Evolutionary conservation across 1,140 invertebrate genomes (phyloP).

Genomic region (Saxidomus purpurata): DNA sequence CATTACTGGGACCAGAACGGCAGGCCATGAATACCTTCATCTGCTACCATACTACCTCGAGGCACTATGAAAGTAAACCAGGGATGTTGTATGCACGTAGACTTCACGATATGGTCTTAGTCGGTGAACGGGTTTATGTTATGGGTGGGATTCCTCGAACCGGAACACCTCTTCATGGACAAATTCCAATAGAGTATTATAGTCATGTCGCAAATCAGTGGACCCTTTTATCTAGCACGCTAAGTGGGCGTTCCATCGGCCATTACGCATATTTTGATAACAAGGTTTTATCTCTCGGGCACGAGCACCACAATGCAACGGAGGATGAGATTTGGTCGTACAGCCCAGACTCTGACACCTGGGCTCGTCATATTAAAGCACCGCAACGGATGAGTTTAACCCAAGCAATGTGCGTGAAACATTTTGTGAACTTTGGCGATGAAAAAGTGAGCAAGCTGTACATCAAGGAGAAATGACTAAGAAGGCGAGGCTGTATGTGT

Average conservation of each 20-base stretch:
- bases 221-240: constrained; percentile 84
- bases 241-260: constrained; percentile 84
- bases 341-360: constrained; percentile 78
- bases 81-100: constrained; percentile 84
- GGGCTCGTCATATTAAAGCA: constrained; percentile 83
- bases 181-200: constrained; percentile 85
- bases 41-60: constrained; percentile 77
- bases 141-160: constrained; percentile 84
- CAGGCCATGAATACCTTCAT: constrained; percentile 82
- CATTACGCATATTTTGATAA: constrained; percentile 83
- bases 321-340: constrained; percentile 86
- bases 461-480: constrained; percentile 77
- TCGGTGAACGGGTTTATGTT: constrained; percentile 81
- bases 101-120: constrained; percentile 84
- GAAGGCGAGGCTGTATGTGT: constrained; percentile 36
- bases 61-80: constrained; percentile 80
- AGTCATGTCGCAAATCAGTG: constrained; percentile 82
- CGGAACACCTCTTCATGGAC: constrained; percentile 81
- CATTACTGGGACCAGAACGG: constrained; percentile 77
- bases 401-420: constrained; percentile 79
- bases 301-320: constrained; percentile 84
- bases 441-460: constrained; percentile 83
- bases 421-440: constrained; percentile 84
- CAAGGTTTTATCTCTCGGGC: constrained; percentile 83
- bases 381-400: constrained; percentile 83